These are phyloP conservation scores for Epinephelus lanceolatus DNA, from an alignment of 2,113 vertebrate species.

Conservation along the genomic window DNA sequence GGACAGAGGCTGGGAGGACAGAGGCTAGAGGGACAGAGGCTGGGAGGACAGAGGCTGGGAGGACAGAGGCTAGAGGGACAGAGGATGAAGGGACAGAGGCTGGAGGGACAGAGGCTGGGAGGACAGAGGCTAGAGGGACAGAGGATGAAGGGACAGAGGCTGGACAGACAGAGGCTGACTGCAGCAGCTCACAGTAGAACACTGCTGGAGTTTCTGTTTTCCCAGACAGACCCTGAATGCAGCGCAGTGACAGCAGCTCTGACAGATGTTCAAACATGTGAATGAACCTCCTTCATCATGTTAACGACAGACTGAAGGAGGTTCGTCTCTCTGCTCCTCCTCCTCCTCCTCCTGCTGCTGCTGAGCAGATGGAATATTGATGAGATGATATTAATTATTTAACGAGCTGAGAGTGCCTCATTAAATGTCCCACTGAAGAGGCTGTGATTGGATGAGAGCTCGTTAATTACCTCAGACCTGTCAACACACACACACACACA, in stretches of 20 bases:
- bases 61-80: too few species aligned
- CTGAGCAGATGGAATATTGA: constrained; percentile 71
- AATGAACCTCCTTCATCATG: constrained; percentile 43
- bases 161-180: too few species aligned
- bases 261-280: neutral
- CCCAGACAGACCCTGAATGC: neutral
- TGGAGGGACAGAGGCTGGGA: too few species aligned
- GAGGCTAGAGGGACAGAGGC: too few species aligned
- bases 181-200: too few species aligned
- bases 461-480: constrained; percentile 6
- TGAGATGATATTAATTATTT: constrained; percentile 66
- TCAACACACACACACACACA: neutral
- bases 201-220: neutral
- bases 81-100: too few species aligned
- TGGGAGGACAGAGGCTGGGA: too few species aligned
- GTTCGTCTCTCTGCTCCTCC: neutral
- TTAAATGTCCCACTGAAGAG: constrained; percentile 48
- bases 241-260: neutral
- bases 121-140: too few species aligned
- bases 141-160: too few species aligned
- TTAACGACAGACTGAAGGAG: constrained; percentile 22
- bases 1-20: too few species aligned
- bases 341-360: neutral
- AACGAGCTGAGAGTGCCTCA: constrained; percentile 47
- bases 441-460: constrained; percentile 69